Base-by-base conservation (phyloP, 2,113 vertebrate genomes). In the Cryptotis parvus region DNA sequence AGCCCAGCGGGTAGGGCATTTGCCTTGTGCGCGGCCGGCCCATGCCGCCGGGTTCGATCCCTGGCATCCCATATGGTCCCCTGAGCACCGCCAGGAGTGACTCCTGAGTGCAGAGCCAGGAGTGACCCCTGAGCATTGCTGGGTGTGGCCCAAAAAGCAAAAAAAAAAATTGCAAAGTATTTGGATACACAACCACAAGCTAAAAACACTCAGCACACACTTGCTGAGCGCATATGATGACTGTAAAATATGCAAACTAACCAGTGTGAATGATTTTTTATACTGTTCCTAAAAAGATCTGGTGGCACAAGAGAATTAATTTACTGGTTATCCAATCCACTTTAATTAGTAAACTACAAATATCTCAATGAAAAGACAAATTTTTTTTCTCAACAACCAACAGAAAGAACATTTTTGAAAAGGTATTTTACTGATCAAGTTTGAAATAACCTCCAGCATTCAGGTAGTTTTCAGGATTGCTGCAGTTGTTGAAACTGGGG, bases 271-370 rank as follows among this genome's bases (percentile, higher is more conserved):
- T 84, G 20, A 72, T 79, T 88, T n/a, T 89, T 37, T 26, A 9
- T 29, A 78, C 24, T 89, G 18, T 52, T 74, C 39, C 70, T 10
- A 78, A 69, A n/a, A 41, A 52, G 81, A 83, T 37, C 75, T 88
- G 63, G 35, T 75, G 81, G 79, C 61, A 74, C 26, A 1, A 74
- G 26, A 1, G 35, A 89, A 68, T 79, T 3, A 16, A 86, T 79
- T 43, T 66, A 76, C 26, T 88, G 72, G 68, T 68, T 65, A 22
- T 76, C 73, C 66, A 79, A 86, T 58, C 22, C 41, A 83, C 45
- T 49, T 84, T 84, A 89, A 68, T 72, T 73, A 86, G 39, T 45
- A 91, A 87, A 76, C 75, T 52, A 82, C 12, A 80, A 90, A 92
- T 45, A 14, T 61, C 39, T 39, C 74, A 78, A 91, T 84, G 6